Base-by-base conservation (phyloP, 2,797 vertebrate genomes). In the Ispidina lecontei region DNA sequence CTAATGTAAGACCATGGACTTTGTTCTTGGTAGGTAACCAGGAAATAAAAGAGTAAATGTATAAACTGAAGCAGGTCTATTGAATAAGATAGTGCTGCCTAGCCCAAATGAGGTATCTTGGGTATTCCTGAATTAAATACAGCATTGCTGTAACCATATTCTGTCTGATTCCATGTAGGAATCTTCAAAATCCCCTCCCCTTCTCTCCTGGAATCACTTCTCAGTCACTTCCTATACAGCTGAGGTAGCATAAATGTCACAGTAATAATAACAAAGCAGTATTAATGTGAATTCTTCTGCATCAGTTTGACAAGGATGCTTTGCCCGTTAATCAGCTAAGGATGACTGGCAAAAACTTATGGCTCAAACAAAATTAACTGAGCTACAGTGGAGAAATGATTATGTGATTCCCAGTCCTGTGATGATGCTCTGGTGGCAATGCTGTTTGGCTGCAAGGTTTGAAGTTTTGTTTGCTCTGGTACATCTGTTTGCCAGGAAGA, bases 231-330 rank as follows among this genome's bases (percentile, higher is more conserved):
- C 41, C 63, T 76, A 67, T 70, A 68, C 15, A 59, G 58, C 17
- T 68, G 84, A 52, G 7, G 47, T 25, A 22, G 63, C 2, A 6
- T 4, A 9, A 46, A 26, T 31, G 25, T 14, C 31, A 29, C n/a
- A 28, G 3, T n/a, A 51, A 22, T 20, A 46, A n/a, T 9, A 26
- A 35, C 8, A 55, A n/a, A 0, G 0, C 5, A 5, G 4, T 68
- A 46, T 39, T 60, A 52, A 33, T 9, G 5, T 28, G 37, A 18
- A 9, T 21, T 74, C 14, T 68, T 68, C 60, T 41, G 33, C 2
- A 2, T 19, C 9, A 51, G 1, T 87, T 60, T 71, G 52, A 16
- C 43, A 52, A 23, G n/a, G 9, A 14, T 29, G 37, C 28, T 79
- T 56, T 52, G 16, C 55, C n/a, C 28, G 51, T 47, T 55, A 31